Conservation (phyloP, 1,140 invertebrate genomes). For the Halictus rubicundus region DNA sequence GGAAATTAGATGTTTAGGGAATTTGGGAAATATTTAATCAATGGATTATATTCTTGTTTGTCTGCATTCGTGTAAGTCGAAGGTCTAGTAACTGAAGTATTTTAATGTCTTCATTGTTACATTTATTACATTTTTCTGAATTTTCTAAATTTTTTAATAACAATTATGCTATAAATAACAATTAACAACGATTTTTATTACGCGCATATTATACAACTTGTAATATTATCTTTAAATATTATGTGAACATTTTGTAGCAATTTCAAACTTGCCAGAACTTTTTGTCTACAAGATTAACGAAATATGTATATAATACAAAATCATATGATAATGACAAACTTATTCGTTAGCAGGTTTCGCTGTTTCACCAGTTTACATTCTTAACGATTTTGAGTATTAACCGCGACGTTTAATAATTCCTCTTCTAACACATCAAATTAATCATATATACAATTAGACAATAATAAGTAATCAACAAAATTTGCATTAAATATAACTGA, state of each 20-base stretch:
- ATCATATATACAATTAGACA: neutral
- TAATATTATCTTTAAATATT: neutral
- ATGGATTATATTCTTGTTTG: neutral
- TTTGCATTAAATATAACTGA: neutral
- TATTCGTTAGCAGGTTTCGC: neutral
- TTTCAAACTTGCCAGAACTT: slow-evolving; percentile 2
- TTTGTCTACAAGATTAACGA: slow-evolving; percentile 16
- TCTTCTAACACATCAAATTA: neutral
- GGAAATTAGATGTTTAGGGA: neutral
- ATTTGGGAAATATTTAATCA: neutral
- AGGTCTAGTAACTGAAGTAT: neutral
- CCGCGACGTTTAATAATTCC: neutral
- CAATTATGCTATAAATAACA: slow-evolving; percentile 8
- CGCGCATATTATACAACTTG: neutral
- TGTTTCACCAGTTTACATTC: neutral
- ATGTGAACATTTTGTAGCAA: slow-evolving; percentile 1
- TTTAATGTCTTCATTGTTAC: neutral
- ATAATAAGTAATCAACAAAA: neutral
- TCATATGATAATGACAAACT: neutral
- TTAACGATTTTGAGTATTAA: neutral
- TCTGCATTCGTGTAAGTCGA: neutral
- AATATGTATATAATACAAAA: neutral
- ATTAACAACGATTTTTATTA: neutral
- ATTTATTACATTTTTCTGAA: neutral
- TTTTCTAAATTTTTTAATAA: neutral